These are phyloP conservation scores for Discoglossus pictus DNA, from an alignment of 2,797 vertebrate species.

Conservation along the genomic window DNA sequence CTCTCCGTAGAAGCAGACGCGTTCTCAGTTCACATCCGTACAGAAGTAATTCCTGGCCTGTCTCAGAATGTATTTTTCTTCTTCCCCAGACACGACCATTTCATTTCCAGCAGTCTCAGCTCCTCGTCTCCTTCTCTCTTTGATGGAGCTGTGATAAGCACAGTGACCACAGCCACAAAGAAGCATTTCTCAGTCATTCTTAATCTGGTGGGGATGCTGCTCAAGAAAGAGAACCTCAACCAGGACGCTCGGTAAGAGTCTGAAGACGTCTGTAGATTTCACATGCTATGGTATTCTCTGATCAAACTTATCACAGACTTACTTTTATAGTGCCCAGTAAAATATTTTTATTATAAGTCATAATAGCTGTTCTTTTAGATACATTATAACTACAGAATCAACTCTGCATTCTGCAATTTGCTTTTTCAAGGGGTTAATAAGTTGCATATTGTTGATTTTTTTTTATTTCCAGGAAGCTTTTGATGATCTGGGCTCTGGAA, in stretches of 20 bases:
- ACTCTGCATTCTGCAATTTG: no score
- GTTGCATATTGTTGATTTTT: no score
- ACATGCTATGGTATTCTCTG: not conserved
- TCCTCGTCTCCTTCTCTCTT: constrained; percentile 95
- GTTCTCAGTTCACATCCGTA: no score
- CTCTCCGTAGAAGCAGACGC: no score
- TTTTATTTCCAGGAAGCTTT: constrained; percentile 79
- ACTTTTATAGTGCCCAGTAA: no score
- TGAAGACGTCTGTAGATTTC: no score
- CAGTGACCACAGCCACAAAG: constrained; percentile 97
- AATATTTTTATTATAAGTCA: no score
- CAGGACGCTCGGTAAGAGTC: constrained; percentile 87
- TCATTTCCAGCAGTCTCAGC: constrained; percentile 97
- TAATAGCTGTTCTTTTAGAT: no score
- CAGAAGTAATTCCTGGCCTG: no score
- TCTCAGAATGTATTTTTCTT: constrained; percentile 21
- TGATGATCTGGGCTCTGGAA: constrained; percentile 95
- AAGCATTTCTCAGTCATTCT: constrained; percentile 95
- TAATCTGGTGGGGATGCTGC: constrained; percentile 84
- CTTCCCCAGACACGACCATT: constrained; percentile 88
- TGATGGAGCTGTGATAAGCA: constrained; percentile 97
- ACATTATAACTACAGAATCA: no score
- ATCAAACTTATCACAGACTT: no score
- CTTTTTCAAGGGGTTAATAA: no score
- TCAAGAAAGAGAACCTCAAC: constrained; percentile 88